Evolutionary conservation across 1,140 invertebrate species (phyloP), one percentile per base, ranked within the genome.

Genomic region (Adelges cooleyi): DNA sequence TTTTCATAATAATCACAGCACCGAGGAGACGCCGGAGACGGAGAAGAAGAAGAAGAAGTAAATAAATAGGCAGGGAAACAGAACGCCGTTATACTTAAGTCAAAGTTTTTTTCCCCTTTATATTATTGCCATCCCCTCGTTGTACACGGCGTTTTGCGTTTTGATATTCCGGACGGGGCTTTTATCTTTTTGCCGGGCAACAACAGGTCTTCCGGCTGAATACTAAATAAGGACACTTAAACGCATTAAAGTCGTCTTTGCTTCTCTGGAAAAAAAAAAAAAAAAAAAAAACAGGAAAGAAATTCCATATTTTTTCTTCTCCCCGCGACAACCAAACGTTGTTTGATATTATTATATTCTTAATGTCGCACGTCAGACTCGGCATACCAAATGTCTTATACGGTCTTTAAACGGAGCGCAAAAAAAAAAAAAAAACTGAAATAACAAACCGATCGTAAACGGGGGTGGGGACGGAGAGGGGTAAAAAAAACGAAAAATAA

Each of bases 211-310:
- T 62, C 56, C 56, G 56, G 42, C 56, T 62, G 56, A 62, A 62
- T 62, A 62, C 56, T 62, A 62, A 62, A 62, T 62, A 62, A 62
- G 56, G 40, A 62, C 40, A 62, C 56, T 62, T 62, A 62, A 62
- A 62, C 56, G 56, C 56, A 62, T 62, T 62, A 62, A 62, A 62
- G 56, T 62, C 46, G 56, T 62, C 56, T 62, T 62, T 62, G n/a
- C 25, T n/a, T n/a, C n/a, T n/a, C n/a, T n/a, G n/a, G n/a, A n/a
- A n/a, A n/a, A n/a, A n/a, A n/a, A n/a, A n/a, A n/a, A n/a, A n/a
- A n/a, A n/a, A n/a, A n/a, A n/a, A n/a, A n/a, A n/a, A n/a, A n/a
- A n/a, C n/a, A n/a, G n/a, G n/a, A 62, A 62, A 62, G 56, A 62
- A 62, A 62, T 62, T 62, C 56, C 56, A 62, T 62, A 62, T 62